Evolutionary conservation across 2,888 invertebrate genomes (phyloP).

Genomic region (Drosophila fulvimacula): DNA sequence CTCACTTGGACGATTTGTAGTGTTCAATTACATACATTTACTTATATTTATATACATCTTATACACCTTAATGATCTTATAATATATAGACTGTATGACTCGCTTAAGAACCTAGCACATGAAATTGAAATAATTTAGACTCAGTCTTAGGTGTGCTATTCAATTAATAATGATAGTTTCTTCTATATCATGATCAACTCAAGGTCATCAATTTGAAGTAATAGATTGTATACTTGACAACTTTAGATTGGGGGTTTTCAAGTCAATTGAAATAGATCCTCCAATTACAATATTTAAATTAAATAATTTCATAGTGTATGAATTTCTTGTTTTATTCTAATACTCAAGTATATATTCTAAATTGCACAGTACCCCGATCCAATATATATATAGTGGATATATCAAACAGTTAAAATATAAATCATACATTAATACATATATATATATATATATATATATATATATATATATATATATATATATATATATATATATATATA

Average conservation of each 20-base stretch:
- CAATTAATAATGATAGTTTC: slow-evolving; percentile 12
- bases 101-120: slow-evolving; percentile 4
- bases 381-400: slow-evolving; percentile 13
- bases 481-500: slow-evolving; percentile 12
- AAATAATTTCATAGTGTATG: slow-evolving; percentile 12
- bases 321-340: neutral
- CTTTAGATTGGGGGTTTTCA: slow-evolving; percentile 37
- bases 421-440: slow-evolving; percentile 12
- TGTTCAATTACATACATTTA: slow-evolving; percentile 16
- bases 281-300: slow-evolving; percentile 22
- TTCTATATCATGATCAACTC: slow-evolving; percentile 26
- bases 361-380: slow-evolving; percentile 29
- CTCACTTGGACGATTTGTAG: slow-evolving; percentile 63
- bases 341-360: slow-evolving; percentile 14
- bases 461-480: slow-evolving; percentile 5
- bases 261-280: slow-evolving; percentile 49
- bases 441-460: slow-evolving; percentile 9
- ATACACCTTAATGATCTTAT: slow-evolving; percentile 6
- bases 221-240: slow-evolving; percentile 37
- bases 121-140: slow-evolving; percentile 46
- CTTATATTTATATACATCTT: slow-evolving; percentile 34
- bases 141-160: slow-evolving; percentile 65
- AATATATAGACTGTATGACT: slow-evolving; percentile 19
- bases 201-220: neutral
- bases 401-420: slow-evolving; percentile 11